Conservation (phyloP, 2,888 invertebrate species). For the Erebia epiphron region DNA sequence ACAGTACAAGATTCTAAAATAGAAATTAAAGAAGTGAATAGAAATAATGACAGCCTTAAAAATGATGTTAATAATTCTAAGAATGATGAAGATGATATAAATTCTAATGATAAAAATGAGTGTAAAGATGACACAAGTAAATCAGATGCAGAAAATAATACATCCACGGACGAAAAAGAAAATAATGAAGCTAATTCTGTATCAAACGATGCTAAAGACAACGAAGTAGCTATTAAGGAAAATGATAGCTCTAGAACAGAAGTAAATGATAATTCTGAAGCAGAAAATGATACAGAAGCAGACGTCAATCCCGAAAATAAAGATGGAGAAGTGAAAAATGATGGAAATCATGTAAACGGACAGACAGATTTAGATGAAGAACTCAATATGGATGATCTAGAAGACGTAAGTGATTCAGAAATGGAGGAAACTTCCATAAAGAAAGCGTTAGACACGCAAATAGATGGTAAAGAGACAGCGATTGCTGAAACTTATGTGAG, state of each 20-base stretch:
- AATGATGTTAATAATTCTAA: background rate
- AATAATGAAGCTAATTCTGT: background rate
- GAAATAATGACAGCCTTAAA: background rate
- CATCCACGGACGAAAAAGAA: background rate
- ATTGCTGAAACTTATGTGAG: slow-evolving; percentile 2
- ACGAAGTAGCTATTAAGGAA: background rate
- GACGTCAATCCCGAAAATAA: slow-evolving; percentile 5
- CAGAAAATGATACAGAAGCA: slow-evolving; percentile 4
- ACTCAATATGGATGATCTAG: slow-evolving; percentile 45
- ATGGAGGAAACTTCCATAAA: slow-evolving; percentile 51
- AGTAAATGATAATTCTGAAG: background rate
- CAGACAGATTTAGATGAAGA: slow-evolving; percentile 30
- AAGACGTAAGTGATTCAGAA: slow-evolving; percentile 48
- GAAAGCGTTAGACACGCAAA: slow-evolving; percentile 51
- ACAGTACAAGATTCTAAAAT: background rate
- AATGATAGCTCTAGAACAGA: background rate
- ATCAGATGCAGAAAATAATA: background rate
- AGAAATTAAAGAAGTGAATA: background rate
- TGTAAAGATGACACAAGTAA: background rate
- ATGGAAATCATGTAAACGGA: slow-evolving; percentile 24
- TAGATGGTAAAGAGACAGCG: slow-evolving; percentile 22
- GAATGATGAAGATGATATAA: background rate
- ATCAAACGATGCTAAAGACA: background rate
- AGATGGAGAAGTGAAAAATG: slow-evolving; percentile 2
- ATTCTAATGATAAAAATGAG: background rate